Evolutionary conservation across 1,140 invertebrate genomes (phyloP), one percentile per base, ranked within the genome.

Genomic region (Philaenus spumarius): DNA sequence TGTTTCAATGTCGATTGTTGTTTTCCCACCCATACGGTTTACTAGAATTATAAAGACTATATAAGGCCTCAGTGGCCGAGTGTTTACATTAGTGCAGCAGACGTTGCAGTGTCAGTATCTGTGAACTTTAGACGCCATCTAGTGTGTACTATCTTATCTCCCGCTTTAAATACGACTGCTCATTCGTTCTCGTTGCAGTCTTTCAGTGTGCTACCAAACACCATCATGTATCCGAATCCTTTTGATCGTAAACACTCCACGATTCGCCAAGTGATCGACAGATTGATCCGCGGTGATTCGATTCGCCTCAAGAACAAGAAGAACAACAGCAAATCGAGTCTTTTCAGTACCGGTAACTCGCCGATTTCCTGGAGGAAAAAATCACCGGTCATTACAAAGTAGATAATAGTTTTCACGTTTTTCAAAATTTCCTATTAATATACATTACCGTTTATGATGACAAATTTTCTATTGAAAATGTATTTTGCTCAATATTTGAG

Each of bases 221-320:
- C 37, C 20, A 77, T 70, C 54, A 86, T 86, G 84, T 85, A 82
- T 68, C 83, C 83, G 4, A 86, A 86, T 70, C 84, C 84, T 42
- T 85, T 85, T 69, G 82, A 84, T 63, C 79, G 84, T 67, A 85
- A 84, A 62, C 83, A 86, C 73, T 83, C 81, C 52, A 83, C 80
- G 2, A 83, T 86, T 62, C 77, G 83, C 52, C 83, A 84, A 67
- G 77, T 84, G 60, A 71, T 86, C 64, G 83, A 86, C 64, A 79
- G 59, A 24, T 15, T 69, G 14, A 50, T 69, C 76, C 54, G 70
- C 82, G 59, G 67, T 81, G 64, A 76, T 7, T 50, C 55, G 20
- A 58, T 43, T 30, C 39, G 46, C 35, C 23, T 40, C 52, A 62
- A 66, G 56, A 64, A 60, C 23, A 23, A 46, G 45, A 59, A 58